phyloP scores from a whole-genome alignment of 2,888 invertebrate genomes.

The Odontocolon sp. region DNA sequence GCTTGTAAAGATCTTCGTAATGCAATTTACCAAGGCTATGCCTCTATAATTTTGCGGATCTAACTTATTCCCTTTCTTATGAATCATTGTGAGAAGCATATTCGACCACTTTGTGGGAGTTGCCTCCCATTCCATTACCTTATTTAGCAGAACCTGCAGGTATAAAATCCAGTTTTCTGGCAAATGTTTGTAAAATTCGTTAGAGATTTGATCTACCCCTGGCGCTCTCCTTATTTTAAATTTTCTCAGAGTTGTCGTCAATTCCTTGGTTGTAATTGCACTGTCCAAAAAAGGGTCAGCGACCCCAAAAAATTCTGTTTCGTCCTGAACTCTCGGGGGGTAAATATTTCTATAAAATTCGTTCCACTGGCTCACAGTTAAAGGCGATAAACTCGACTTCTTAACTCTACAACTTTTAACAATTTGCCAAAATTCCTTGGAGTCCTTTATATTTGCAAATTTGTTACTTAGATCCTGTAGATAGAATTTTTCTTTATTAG shows the following conservation, averaged over 20 bases:
- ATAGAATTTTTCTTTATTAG: not conserved
- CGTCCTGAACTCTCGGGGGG: not conserved
- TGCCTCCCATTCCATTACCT: constrained; percentile 1
- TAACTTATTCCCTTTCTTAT: constrained; percentile 18
- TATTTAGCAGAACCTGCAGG: constrained; percentile 24
- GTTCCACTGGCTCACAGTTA: not conserved
- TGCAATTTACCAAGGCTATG: constrained; percentile 59
- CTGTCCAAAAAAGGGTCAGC: not conserved
- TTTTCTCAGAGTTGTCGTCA: not conserved
- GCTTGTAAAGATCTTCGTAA: constrained; percentile 61
- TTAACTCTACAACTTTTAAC: not conserved
- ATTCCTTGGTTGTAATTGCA: not conserved
- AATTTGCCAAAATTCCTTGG: constrained; percentile 15
- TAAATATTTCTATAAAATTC: constrained; percentile 9
- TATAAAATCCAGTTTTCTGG: constrained; percentile 25
- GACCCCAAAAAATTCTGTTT: not conserved
- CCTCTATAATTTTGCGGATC: constrained; percentile 53
- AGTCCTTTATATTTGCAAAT: constrained; percentile 16
- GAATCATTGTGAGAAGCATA: constrained; percentile 12
- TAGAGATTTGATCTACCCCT: constrained; percentile 13
- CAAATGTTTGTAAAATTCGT: constrained; percentile 26
- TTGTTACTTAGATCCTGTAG: not conserved
- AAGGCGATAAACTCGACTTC: not conserved
- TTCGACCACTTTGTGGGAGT: constrained; percentile 5
- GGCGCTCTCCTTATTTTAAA: constrained; percentile 3